Conservation (phyloP, 2,797 vertebrate species). For the Pygocentrus nattereri region DNA sequence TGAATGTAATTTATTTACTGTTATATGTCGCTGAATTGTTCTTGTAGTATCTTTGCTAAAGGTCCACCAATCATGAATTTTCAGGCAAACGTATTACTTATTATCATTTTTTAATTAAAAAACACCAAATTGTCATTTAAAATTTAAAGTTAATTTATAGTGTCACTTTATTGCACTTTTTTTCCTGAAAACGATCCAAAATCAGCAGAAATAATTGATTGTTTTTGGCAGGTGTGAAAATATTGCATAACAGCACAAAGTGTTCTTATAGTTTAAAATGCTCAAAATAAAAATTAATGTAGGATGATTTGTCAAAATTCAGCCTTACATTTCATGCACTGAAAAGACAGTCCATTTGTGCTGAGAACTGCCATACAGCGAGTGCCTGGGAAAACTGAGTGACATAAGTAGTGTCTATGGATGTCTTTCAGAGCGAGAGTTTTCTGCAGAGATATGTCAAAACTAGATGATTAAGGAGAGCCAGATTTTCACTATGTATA, state of each 20-base stretch:
- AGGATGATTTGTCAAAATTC: background rate
- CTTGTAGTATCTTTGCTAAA: constrained; percentile 16
- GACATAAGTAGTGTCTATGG: background rate
- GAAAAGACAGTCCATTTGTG: background rate
- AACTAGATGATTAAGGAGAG: constrained; percentile 20
- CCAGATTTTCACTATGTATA: constrained; percentile 27
- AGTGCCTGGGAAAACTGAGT: background rate
- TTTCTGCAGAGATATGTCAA: constrained; percentile 32
- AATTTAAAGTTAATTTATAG: no score
- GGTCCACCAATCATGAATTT: background rate
- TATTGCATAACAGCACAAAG: background rate
- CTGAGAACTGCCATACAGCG: background rate
- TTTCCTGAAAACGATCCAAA: no score
- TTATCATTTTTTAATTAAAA: no score
- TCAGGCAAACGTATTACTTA: no score
- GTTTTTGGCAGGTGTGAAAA: constrained; percentile 4
- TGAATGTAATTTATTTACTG: constrained; percentile 42
- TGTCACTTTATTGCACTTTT: no score
- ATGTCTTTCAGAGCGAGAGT: background rate
- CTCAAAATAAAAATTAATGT: background rate
- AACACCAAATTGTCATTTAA: no score
- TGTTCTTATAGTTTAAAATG: background rate
- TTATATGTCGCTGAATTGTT: constrained; percentile 33
- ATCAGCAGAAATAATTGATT: background rate
- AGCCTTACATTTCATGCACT: background rate